phyloP scores from a whole-genome alignment of 2,113 vertebrate genomes.

The Lethenteron reissneri region DNA sequence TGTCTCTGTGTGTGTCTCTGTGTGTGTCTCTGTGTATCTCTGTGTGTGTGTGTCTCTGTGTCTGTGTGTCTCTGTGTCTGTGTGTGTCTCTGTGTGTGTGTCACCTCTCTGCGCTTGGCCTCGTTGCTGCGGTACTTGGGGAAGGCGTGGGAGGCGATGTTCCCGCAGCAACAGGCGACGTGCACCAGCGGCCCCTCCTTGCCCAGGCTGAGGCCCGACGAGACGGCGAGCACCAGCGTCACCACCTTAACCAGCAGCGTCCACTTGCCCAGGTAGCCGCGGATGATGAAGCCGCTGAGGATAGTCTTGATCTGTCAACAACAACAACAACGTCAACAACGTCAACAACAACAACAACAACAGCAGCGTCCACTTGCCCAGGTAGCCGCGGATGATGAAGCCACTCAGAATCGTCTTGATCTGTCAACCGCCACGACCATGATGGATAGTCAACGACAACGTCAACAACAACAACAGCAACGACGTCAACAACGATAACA shows the following conservation, averaged over 20 bases:
- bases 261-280: constrained; percentile 92
- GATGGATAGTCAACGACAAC: too few species aligned
- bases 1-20: too few species aligned
- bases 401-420: constrained; percentile 95
- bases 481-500: constrained; percentile 1
- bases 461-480: not conserved
- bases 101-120: constrained; percentile 77
- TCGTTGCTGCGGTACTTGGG: constrained; percentile 98
- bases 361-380: constrained; percentile 70
- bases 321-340: too few species aligned
- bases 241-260: constrained; percentile 90
- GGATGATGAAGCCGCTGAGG: constrained; percentile 90
- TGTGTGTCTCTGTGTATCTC: too few species aligned
- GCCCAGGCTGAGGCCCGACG: constrained; percentile 80
- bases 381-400: constrained; percentile 87
- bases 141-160: constrained; percentile 87
- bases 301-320: constrained; percentile 80
- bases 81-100: too few species aligned
- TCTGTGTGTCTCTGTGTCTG: too few species aligned
- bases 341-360: too few species aligned
- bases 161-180: constrained; percentile 85
- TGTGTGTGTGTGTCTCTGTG: too few species aligned
- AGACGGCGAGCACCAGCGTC: constrained; percentile 80
- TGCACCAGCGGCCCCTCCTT: constrained; percentile 87
- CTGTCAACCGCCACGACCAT: constrained; percentile 21